phyloP scores from a whole-genome alignment of 35 echinoderm and acorn worm species.

The Apostichopus japonicus region DNA sequence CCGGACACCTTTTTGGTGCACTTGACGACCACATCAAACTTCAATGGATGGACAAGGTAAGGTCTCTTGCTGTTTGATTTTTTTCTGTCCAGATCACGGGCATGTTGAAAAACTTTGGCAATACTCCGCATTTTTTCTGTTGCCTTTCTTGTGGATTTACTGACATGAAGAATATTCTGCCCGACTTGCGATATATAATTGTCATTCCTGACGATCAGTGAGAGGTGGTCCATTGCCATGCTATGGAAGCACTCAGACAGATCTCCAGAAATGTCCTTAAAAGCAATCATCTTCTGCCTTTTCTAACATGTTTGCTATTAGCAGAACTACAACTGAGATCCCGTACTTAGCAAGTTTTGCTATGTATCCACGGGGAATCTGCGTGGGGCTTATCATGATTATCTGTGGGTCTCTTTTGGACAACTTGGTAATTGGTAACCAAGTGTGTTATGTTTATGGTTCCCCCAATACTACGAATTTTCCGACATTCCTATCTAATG shows the following conservation, averaged over 20 bases:
- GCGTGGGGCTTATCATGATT: not conserved
- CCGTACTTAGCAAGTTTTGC: not conserved
- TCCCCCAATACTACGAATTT: not conserved
- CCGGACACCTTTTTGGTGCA: not conserved
- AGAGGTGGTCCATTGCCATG: not conserved
- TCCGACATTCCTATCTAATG: not conserved
- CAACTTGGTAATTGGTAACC: not conserved
- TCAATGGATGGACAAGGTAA: conserved; percentile 20
- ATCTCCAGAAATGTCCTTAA: not conserved
- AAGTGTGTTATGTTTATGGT: conserved; percentile 7
- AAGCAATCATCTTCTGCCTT: not conserved
- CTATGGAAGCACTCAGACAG: not conserved
- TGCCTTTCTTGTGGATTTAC: not conserved
- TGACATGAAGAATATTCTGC: not conserved
- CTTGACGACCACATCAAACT: conserved; percentile 25
- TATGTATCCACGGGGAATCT: conserved; percentile 19
- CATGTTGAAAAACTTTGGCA: not conserved
- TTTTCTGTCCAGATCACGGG: not conserved
- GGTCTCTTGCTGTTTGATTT: not conserved
- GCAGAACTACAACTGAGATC: not conserved
- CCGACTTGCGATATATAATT: not conserved
- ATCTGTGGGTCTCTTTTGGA: not conserved
- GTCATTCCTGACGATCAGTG: conserved; percentile 16
- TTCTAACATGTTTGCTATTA: not conserved
- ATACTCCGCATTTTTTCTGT: conserved; percentile 47